phyloP scores from a whole-genome alignment of 2,888 invertebrate genomes.

The Spodoptera exigua region DNA sequence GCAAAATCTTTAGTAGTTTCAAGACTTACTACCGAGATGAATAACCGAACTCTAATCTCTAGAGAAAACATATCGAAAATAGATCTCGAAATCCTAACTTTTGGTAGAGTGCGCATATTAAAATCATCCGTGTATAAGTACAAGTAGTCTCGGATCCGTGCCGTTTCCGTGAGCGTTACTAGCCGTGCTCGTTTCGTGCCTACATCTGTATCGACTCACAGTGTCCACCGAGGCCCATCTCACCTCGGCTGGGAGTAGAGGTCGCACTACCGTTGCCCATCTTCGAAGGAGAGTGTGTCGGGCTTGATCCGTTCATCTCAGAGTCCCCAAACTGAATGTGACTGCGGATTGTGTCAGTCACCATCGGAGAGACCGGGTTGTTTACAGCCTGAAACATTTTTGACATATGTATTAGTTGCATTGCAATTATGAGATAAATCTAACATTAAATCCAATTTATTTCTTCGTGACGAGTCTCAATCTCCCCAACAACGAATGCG shows the following conservation, averaged over 20 bases:
- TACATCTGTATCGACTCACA: constrained; percentile 84
- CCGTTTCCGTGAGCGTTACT: constrained; percentile 58
- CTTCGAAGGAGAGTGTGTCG: constrained; percentile 77
- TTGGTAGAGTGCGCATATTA: no score
- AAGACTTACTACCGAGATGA: no score
- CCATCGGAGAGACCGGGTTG: constrained; percentile 86
- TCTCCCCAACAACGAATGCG: no score
- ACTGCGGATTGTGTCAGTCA: constrained; percentile 90
- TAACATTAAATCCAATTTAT: no score
- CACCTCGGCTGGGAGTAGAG: constrained; percentile 87
- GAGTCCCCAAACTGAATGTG: constrained; percentile 89
- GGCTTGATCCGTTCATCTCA: constrained; percentile 76
- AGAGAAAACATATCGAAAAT: no score
- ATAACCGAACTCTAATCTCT: no score
- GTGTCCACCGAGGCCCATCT: constrained; percentile 82
- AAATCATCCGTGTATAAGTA: no score
- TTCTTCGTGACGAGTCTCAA: no score
- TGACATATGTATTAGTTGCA: no score
- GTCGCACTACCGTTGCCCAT: constrained; percentile 76
- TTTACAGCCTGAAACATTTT: constrained; percentile 77
- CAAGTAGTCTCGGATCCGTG: constrained; percentile 31
- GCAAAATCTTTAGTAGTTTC: no score
- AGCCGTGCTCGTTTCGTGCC: constrained; percentile 79
- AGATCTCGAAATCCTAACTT: no score
- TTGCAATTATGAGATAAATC: no score